Evolutionary conservation across 2,888 invertebrate species (phyloP), one percentile per base, ranked within the genome.

Genomic region (Scaptomyza polygonia): DNA sequence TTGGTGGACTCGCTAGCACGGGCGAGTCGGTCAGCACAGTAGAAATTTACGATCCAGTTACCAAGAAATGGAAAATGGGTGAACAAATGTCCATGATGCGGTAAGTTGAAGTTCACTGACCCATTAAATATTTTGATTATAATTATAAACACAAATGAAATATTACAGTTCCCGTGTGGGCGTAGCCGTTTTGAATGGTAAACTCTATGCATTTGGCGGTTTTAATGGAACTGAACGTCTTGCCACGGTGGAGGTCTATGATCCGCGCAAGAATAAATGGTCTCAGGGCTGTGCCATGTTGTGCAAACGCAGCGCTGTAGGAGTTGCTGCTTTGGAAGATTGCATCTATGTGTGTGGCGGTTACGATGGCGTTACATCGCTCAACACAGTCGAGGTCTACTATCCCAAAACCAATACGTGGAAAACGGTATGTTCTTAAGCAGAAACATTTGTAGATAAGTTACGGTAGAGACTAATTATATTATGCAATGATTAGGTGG

Each of bases 11-110:
- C 25, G 96, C 96, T 42, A 95, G 96, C 88, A 95, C 95, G 82
- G 96, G 96, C 91, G 96, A 96, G 89, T 96, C 96, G 0, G 92
- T 96, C 45, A 96, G 95, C 79, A 96, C 96, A 0, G 97, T 97
- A 0, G 97, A 97, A 92, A 95, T 95, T 77, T 97, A 94, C 89
- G 96, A 97, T 92, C 96, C 97, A 0, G 92, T 93, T 43, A 91
- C 91, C 5, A 93, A 94, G 44, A 90, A 94, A 66, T 97, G 97
- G 97, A 93, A 94, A 85, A 93, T 95, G 90, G 95, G 94, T 0
- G 95, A 96, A 86, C 95, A 96, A 7, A 97, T 97, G 97, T 95
- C 95, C 8, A 97, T 96, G 93, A 93, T 96, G 89, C 88, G 91
- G 91, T 91, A 52, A 43, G 67, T 51, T 44, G 16, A 6, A 18